Base-by-base conservation (phyloP, 2,797 vertebrate genomes). In the Vultur gryphus region DNA sequence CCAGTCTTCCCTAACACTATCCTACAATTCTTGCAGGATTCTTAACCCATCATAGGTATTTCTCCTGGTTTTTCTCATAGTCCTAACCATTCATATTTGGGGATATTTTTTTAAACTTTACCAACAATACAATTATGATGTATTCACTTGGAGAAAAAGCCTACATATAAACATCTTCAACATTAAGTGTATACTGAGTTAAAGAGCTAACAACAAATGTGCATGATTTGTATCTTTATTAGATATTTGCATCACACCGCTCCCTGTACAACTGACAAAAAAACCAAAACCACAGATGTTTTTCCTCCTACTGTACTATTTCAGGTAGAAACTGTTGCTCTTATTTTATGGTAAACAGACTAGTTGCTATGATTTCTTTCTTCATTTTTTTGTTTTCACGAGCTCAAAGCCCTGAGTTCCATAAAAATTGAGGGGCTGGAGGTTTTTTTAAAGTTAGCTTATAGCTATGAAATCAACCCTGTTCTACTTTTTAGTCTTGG, bases 351-450 rank as follows among this genome's bases (percentile, higher is more conserved):
- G 11, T 33, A 66, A 95, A 67, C 10, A 89, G 41, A 65, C 11
- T n/a, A 55, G 10, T 55, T 91, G 41, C 46, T 76, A 52, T 35
- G 10, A 65, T 26, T 84, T 70, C 17, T 67, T 79, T 49, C 25
- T 78, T 79, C 3, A 1, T 86, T 86, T 62, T 75, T 24, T 3
- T 37, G 4, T 64, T 86, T 91, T 70, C 15, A 35, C 48, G 9
- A 73, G 17, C 13, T 79, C 13, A 49, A 58, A 70, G 2, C 10
- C 31, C 16, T 18, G 3, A 66, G 54, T 43, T 64, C 24, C n/a
- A 35, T 33, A 51, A 69, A 87, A 81, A 65, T 1, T 37, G 28
- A 10, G 16, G 3, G 4, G 0, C 4, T 57, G 31, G 1, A 1
- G 2, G 3, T 37, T 58, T 33, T 44, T 26, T 39, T 49, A 37